A percentile compares a stretch with the other conserved stretches of the same genome.
Evolutionary conservation across 1,140 invertebrate genomes (phyloP).

Genomic region (Drosophila virilis): DNA sequence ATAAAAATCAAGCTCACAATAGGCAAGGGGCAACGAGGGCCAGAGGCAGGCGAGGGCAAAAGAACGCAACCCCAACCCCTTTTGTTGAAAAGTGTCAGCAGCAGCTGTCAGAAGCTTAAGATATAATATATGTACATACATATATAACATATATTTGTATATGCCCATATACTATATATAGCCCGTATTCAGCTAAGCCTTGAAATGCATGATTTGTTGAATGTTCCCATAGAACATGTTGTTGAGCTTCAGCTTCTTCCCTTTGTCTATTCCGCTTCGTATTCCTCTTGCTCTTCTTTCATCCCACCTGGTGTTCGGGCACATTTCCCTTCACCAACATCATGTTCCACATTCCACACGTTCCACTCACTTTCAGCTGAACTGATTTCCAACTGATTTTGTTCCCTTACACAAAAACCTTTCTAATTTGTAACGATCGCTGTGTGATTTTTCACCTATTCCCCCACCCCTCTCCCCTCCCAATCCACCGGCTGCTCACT

Average conservation of each 20-base stretch:
- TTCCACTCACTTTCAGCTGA: constrained; percentile 47
- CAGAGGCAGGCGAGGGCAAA: neutral
- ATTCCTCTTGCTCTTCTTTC: constrained; percentile 3
- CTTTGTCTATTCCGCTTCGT: neutral
- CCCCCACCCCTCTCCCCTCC: neutral
- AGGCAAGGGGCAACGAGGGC: neutral
- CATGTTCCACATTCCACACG: constrained; percentile 7
- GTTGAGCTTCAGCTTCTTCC: constrained; percentile 1
- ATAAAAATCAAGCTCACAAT: constrained; percentile 25
- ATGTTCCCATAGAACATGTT: constrained; percentile 8
- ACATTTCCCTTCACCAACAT: constrained; percentile 42
- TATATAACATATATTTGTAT: neutral
- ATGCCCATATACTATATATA: neutral
- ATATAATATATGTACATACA: constrained; percentile 3
- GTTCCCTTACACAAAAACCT: constrained; percentile 25
- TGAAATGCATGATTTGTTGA: constrained; percentile 7
- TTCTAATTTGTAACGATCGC: constrained; percentile 41
- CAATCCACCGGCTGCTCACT: neutral
- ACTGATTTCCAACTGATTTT: constrained; percentile 4
- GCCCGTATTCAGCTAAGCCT: constrained; percentile 1
- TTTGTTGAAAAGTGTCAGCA: constrained; percentile 32
- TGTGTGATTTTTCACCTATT: constrained; percentile 20
- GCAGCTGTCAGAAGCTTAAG: constrained; percentile 36
- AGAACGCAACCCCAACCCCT: constrained; percentile 25
- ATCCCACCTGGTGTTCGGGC: constrained; percentile 33